Evolutionary conservation across 2,113 vertebrate genomes (phyloP).

Genomic region (Felis chaus): DNA sequence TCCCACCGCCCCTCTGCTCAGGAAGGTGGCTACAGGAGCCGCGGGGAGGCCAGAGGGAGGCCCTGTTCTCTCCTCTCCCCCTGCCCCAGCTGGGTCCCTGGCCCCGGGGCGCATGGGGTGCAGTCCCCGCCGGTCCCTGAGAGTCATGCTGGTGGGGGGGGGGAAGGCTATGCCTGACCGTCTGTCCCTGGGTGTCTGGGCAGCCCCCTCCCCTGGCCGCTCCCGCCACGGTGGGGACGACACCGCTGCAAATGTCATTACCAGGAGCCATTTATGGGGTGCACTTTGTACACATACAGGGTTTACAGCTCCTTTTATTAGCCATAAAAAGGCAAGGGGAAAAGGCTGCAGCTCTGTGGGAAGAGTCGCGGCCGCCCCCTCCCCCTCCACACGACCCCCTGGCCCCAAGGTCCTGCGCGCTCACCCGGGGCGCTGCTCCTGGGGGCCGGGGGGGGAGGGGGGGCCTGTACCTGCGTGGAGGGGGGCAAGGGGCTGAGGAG

Average conservation of each 20-base stretch:
- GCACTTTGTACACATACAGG: neutral
- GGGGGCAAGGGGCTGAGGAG: accelerated
- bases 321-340: neutral
- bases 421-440: neutral
- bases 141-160: accelerated
- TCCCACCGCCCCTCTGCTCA: accelerated
- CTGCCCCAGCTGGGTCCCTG: accelerated
- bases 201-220: accelerated
- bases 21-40: neutral
- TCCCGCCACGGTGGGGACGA: neutral
- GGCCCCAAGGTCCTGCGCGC: accelerated
- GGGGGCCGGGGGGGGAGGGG: neutral
- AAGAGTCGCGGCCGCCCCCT: neutral
- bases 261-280: constrained; percentile 41
- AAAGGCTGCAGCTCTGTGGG: neutral
- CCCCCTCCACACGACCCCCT: accelerated
- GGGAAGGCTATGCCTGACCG: neutral
- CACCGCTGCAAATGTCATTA: neutral
- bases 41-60: neutral
- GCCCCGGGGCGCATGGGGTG: neutral
- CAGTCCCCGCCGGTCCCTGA: neutral
- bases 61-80: neutral
- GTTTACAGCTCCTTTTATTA: constrained; percentile 57
- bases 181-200: neutral
- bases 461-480: accelerated